Percentiles rank a stretch among this genome's conserved stretches.
These are phyloP conservation scores for Bucco capensis DNA, from an alignment of 2,113 vertebrate species.

Conservation along the genomic window DNA sequence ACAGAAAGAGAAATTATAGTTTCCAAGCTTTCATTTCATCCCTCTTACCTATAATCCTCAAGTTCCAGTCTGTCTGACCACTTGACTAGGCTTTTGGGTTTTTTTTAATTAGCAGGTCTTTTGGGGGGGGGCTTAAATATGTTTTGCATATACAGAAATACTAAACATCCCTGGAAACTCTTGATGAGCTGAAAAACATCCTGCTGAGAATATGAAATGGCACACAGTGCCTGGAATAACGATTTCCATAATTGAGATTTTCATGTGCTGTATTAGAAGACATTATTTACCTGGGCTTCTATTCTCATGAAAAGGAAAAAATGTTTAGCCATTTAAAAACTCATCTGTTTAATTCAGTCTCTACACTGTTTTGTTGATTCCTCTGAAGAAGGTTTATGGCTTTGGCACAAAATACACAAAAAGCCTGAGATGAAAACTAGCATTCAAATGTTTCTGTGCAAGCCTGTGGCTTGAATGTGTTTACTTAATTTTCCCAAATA, in stretches of 20 bases:
- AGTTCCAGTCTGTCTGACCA: conserved; percentile 80
- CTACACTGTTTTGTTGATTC: background rate
- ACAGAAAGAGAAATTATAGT: conserved; percentile 75
- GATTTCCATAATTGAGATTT: conserved; percentile 47
- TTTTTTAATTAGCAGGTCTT: conserved; percentile 74
- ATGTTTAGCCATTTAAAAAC: background rate
- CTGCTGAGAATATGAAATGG: conserved; percentile 66
- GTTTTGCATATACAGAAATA: conserved; percentile 38
- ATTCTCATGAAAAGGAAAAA: background rate
- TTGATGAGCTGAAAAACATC: conserved; percentile 43
- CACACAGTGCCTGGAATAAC: background rate
- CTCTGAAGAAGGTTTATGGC: background rate
- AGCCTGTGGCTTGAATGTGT: background rate
- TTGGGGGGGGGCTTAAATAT: conserved; percentile 43
- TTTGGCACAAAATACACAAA: background rate
- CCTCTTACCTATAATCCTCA: conserved; percentile 76
- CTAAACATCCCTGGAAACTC: conserved; percentile 53
- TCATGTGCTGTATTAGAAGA: conserved; percentile 39
- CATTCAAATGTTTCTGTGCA: background rate
- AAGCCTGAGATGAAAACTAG: background rate
- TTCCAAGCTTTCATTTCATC: conserved; percentile 67
- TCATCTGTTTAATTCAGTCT: background rate
- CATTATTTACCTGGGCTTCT: conserved; percentile 32
- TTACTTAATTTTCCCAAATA: conserved; percentile 4
- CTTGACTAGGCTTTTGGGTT: conserved; percentile 63